Percentiles rank a stretch among this genome's conserved stretches.
phyloP scores from a whole-genome alignment of 2,113 vertebrate genomes.

The Felis catus region F.catus_Fca126_mat1.0 CM031419.1:10098501-10099000 shows the following conservation, averaged over 20 bases:
- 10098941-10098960: neutral
- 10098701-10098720: accelerated
- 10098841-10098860: neutral
- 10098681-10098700: accelerated
- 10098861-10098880: neutral
- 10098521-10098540: neutral
- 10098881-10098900: neutral
- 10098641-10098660: neutral
- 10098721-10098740: accelerated
- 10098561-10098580: neutral
- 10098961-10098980: neutral
- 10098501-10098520: neutral
- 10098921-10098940: neutral
- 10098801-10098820: neutral
- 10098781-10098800: neutral
- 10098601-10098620: neutral
- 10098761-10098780: accelerated
- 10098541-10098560: neutral
- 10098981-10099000: no score
- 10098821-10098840: neutral
- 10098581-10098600: neutral
- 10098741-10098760: neutral
- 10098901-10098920: neutral
- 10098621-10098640: neutral
- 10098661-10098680: neutral